phyloP scores from a whole-genome alignment of 2,888 invertebrate genomes.

The Hermodice carunculata region DNA sequence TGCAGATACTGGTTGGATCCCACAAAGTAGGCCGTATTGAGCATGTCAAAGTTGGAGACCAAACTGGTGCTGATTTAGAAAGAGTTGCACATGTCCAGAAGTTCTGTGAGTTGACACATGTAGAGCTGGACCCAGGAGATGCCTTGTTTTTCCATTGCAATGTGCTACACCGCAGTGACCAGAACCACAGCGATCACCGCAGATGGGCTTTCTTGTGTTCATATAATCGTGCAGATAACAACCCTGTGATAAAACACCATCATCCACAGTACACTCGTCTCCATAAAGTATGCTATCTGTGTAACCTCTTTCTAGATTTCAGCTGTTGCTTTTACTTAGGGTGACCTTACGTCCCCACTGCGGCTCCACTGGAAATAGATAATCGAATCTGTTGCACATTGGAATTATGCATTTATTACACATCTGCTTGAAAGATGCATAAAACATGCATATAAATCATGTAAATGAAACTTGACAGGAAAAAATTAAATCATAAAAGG shows the following conservation, averaged over 20 bases:
- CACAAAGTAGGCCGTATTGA: conserved; percentile 33
- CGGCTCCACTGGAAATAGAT: too few relatives aligned
- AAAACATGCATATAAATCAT: too few relatives aligned
- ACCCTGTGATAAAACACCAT: conserved; percentile 58
- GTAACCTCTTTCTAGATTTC: too few relatives aligned
- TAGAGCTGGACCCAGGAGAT: conserved; percentile 50
- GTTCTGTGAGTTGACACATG: conserved; percentile 1
- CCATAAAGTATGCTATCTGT: conserved; percentile 46
- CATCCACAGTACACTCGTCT: conserved; percentile 59
- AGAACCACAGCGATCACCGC: conserved; percentile 55
- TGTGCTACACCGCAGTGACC: conserved; percentile 56
- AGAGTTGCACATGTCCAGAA: conserved; percentile 25
- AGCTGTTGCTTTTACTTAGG: too few relatives aligned
- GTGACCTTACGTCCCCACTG: too few relatives aligned
- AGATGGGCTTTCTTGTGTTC: conserved; percentile 59
- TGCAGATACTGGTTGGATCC: conserved; percentile 29
- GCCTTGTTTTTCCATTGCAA: conserved; percentile 63
- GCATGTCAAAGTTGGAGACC: conserved; percentile 28
- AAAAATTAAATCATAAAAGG: too few relatives aligned
- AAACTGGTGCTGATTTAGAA: conserved; percentile 32
- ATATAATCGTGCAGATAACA: conserved; percentile 58
- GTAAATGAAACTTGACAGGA: too few relatives aligned
- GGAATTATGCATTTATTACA: too few relatives aligned
- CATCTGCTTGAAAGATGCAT: too few relatives aligned
- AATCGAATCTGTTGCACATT: too few relatives aligned